phyloP scores from a whole-genome alignment of 2,888 invertebrate genomes.

The Imbricaverruca yamaguchii region DNA sequence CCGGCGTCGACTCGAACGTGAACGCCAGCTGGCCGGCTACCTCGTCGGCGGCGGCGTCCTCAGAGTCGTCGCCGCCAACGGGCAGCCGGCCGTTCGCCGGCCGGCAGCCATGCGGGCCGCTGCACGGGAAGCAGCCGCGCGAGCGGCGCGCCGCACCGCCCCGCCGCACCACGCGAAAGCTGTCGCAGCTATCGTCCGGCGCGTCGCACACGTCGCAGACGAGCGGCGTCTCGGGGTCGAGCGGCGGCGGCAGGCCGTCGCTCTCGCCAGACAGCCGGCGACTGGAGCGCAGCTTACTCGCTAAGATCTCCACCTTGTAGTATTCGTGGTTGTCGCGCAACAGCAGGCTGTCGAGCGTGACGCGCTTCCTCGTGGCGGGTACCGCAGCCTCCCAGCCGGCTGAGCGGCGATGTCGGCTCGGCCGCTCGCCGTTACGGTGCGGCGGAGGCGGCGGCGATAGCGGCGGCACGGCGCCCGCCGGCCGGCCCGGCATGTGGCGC shows the following conservation, averaged over 20 bases:
- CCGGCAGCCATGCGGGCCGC: conserved; percentile 3
- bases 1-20: background rate
- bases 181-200: conserved; percentile 1
- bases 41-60: background rate
- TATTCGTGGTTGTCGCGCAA: conserved; percentile 11
- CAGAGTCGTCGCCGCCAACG: background rate
- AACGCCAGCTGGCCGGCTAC: background rate
- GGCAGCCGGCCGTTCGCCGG: background rate
- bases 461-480: background rate
- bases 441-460: too few species aligned
- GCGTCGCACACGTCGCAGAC: background rate
- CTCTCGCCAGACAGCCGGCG: conserved; percentile 13
- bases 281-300: background rate
- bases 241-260: background rate
- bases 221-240: background rate
- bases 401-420: background rate
- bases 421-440: conserved; percentile 1
- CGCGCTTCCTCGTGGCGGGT: background rate
- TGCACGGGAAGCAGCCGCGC: background rate
- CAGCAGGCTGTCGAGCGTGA: background rate
- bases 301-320: conserved; percentile 12
- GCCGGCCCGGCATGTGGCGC: conserved; percentile 7
- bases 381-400: background rate
- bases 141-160: background rate
- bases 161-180: conserved; percentile 8